phyloP scores from a whole-genome alignment of 1,140 invertebrate species.

The Drosophila auraria region DNA sequence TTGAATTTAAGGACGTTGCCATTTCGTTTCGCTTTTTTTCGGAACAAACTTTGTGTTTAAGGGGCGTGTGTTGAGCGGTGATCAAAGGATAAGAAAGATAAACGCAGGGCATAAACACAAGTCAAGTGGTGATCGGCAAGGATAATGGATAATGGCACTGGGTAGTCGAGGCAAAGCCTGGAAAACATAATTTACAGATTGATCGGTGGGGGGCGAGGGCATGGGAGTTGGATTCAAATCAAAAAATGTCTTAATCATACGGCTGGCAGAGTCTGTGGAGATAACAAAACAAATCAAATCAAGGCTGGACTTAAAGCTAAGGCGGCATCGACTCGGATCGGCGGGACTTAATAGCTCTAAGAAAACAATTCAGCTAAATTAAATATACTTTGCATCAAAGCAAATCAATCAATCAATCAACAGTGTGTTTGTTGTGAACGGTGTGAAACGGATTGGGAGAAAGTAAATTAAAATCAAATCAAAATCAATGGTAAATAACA shows the following conservation, averaged over 20 bases:
- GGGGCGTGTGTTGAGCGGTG: conserved; percentile 18
- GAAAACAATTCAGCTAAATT: conserved; percentile 55
- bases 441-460: conserved; percentile 46
- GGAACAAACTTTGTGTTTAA: conserved; percentile 24
- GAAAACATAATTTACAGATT: conserved; percentile 45
- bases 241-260: conserved; percentile 48
- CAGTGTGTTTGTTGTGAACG: conserved; percentile 35
- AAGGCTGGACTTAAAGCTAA: conserved; percentile 73
- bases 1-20: conserved; percentile 18
- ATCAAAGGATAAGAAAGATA: conserved; percentile 22
- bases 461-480: conserved; percentile 55
- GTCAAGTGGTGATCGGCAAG: conserved; percentile 58
- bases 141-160: conserved; percentile 45
- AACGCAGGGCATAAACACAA: conserved; percentile 54
- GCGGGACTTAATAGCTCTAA: conserved; percentile 53
- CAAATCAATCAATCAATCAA: conserved; percentile 54
- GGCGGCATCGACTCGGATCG: conserved; percentile 44
- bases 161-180: conserved; percentile 31
- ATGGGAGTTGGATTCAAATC: conserved; percentile 15
- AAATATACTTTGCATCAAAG: conserved; percentile 53
- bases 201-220: conserved; percentile 13
- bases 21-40: conserved; percentile 29
- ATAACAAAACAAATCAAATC: conserved; percentile 63
- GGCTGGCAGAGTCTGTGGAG: conserved; percentile 53
- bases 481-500: conserved; percentile 68